These are phyloP conservation scores for Polydrusus cervinus DNA, from an alignment of 2,888 invertebrate genomes.

Conservation along the genomic window DNA sequence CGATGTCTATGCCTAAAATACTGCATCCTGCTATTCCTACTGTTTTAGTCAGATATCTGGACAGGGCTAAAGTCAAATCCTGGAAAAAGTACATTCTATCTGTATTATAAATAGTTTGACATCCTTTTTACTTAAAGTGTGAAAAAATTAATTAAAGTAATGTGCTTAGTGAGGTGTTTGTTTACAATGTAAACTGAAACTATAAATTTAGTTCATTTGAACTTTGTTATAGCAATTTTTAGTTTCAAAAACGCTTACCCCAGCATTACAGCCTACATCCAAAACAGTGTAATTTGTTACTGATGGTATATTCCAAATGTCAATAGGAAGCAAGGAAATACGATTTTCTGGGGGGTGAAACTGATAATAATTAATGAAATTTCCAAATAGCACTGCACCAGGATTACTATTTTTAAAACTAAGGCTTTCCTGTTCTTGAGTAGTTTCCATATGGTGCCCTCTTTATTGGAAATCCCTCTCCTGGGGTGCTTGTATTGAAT, in stretches of 20 bases:
- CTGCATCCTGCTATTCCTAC: conserved; percentile 67
- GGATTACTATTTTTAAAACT: conserved; percentile 77
- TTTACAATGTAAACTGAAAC: too few relatives aligned
- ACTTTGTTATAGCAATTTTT: too few relatives aligned
- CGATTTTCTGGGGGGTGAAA: conserved; percentile 84
- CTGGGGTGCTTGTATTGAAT: too few relatives aligned
- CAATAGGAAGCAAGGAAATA: conserved; percentile 76
- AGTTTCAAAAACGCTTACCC: conserved; percentile 74
- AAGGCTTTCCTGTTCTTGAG: conserved; percentile 34
- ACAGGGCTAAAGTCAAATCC: conserved; percentile 79
- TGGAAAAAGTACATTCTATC: conserved; percentile 66
- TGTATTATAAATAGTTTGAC: too few relatives aligned
- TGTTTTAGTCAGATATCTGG: conserved; percentile 72
- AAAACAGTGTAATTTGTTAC: conserved; percentile 58
- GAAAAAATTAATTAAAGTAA: too few relatives aligned
- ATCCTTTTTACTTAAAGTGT: too few relatives aligned
- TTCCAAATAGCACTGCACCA: conserved; percentile 86
- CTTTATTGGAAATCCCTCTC: too few relatives aligned
- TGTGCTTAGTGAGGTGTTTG: too few relatives aligned
- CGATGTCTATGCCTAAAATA: conserved; percentile 85
- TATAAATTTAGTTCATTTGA: too few relatives aligned
- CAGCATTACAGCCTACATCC: conserved; percentile 86
- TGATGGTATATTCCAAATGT: conserved; percentile 69
- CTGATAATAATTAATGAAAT: conserved; percentile 91
- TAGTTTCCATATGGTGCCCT: conserved; percentile 5